Percentiles rank a stretch among this genome's conserved stretches.
phyloP scores from a whole-genome alignment of 1,140 invertebrate genomes.

The Aphidius gifuensis region DNA sequence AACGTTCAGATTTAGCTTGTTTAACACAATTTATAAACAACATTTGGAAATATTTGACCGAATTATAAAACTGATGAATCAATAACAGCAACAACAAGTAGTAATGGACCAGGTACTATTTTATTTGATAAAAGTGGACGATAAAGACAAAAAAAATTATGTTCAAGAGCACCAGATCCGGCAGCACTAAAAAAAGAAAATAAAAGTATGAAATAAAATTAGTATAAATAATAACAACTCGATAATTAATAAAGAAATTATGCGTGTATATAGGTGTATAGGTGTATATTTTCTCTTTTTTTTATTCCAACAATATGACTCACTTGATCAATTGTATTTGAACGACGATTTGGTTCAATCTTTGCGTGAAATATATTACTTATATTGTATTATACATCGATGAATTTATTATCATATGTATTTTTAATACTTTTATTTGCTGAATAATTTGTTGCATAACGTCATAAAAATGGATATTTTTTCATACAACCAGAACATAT shows the following conservation, averaged over 20 bases:
- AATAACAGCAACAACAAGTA: slow-evolving; percentile 94
- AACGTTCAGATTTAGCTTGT: slow-evolving; percentile 84
- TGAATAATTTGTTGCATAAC: slow-evolving; percentile 74
- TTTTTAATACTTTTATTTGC: slow-evolving; percentile 56
- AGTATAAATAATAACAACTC: too few relatives aligned
- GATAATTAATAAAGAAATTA: too few relatives aligned
- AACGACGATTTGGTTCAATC: slow-evolving; percentile 74
- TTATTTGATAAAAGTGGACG: slow-evolving; percentile 62
- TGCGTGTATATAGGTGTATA: too few relatives aligned
- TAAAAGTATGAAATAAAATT: slow-evolving; percentile 26
- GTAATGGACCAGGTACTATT: slow-evolving; percentile 78
- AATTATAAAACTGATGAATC: slow-evolving; percentile 91
- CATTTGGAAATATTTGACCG: slow-evolving; percentile 89
- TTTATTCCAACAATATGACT: slow-evolving; percentile 57
- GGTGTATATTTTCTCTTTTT: too few relatives aligned
- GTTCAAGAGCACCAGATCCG: slow-evolving; percentile 92
- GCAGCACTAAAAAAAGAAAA: slow-evolving; percentile 67
- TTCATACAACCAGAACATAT: slow-evolving; percentile 73
- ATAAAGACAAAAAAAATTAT: slow-evolving; percentile 90
- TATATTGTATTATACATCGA: too few relatives aligned
- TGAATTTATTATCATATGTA: too few relatives aligned
- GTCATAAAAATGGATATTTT: slow-evolving; percentile 70
- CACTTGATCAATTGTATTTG: slow-evolving; percentile 68
- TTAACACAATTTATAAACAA: slow-evolving; percentile 94
- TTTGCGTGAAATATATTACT: slow-evolving; percentile 49